Evolutionary conservation across 2,888 invertebrate species (phyloP), one percentile per base, ranked within the genome.

Genomic region (Eurytoma californica): DNA sequence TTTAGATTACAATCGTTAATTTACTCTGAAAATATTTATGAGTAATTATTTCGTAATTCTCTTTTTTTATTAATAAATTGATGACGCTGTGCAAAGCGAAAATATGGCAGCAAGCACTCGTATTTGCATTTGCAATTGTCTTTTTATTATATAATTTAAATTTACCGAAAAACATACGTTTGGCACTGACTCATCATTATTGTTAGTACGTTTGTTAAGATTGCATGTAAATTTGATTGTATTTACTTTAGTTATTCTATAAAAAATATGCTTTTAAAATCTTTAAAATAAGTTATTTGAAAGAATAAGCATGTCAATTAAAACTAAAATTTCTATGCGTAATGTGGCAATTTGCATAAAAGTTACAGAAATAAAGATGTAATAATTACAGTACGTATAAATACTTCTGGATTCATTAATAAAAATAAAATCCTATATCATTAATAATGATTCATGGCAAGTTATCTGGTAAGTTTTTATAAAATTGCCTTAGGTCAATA

Each of bases 401-500:
- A 39, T 70, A 57, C 30, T 53, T 63, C 28, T 70, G 60, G 70
- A 67, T 63, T 74, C 24, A 69, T 60, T 60, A 63, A 72, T 53
- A 76, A 79, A 73, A 77, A 77, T 69, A 80, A 77, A 73, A 77
- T 57, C 68, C 77, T 77, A 73, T 3, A 66, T 60, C 3, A 55
- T 57, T 73, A 80, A 80, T 77, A 73, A 77, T 75, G 58, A 68
- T 24, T 47, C 70, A 73, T 80, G 72, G 80, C 76, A 76, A 80
- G 68, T n/a, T 58, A 28, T 77, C 67, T 58, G 72, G 63, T 77
- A 73, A 80, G 58, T 65, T 68, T 69, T 67, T 73, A 80, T 73
- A 80, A 80, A 80, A 77, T 66, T 53, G 24, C 18, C 73, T 74
- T 63, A 69, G 66, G 68, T 80, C 72, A 77, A 77, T 76, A 80